Percentiles rank a stretch among this genome's conserved stretches.
Evolutionary conservation across 1,140 invertebrate species (phyloP).

Genomic region (Ceratina calcarata): DNA sequence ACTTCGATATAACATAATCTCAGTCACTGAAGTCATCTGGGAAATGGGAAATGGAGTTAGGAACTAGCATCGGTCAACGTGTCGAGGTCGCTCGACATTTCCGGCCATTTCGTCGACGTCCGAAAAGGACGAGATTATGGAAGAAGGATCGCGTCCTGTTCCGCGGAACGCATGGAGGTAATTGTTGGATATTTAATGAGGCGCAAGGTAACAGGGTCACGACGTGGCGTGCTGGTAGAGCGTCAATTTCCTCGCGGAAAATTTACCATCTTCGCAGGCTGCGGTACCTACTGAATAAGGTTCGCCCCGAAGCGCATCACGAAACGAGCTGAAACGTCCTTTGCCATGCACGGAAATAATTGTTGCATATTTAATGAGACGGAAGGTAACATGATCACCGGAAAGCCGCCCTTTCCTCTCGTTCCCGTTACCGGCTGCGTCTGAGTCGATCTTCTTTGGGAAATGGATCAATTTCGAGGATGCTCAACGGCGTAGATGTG

Average conservation of each 20-base stretch:
- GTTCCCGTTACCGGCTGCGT: slow-evolving; percentile 26
- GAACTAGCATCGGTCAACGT: not conserved
- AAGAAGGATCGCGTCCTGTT: too few relatives aligned
- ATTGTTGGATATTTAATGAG: slow-evolving; percentile 68
- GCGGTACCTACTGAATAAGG: slow-evolving; percentile 45
- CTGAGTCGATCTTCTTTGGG: slow-evolving; percentile 37
- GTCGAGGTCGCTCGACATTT: not conserved
- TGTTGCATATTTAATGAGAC: slow-evolving; percentile 69
- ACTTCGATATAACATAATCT: not conserved
- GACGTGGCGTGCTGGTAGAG: not conserved
- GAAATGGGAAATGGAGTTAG: not conserved
- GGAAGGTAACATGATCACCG: slow-evolving; percentile 44
- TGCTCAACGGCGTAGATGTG: not conserved
- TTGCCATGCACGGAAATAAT: slow-evolving; percentile 64
- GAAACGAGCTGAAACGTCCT: slow-evolving; percentile 49
- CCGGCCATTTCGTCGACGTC: not conserved
- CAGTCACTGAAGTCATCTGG: not conserved
- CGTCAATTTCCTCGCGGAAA: slow-evolving; percentile 60
- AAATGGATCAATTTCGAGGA: slow-evolving; percentile 44
- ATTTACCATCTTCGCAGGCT: slow-evolving; percentile 53
- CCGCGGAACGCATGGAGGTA: slow-evolving; percentile 50
- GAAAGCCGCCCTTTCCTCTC: slow-evolving; percentile 25
- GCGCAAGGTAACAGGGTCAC: slow-evolving; percentile 52
- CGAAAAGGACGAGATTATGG: slow-evolving; percentile 6
- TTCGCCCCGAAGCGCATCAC: slow-evolving; percentile 43